Evolutionary conservation across 1,140 invertebrate genomes (phyloP).

Genomic region (Drosophila kepulauana): DNA sequence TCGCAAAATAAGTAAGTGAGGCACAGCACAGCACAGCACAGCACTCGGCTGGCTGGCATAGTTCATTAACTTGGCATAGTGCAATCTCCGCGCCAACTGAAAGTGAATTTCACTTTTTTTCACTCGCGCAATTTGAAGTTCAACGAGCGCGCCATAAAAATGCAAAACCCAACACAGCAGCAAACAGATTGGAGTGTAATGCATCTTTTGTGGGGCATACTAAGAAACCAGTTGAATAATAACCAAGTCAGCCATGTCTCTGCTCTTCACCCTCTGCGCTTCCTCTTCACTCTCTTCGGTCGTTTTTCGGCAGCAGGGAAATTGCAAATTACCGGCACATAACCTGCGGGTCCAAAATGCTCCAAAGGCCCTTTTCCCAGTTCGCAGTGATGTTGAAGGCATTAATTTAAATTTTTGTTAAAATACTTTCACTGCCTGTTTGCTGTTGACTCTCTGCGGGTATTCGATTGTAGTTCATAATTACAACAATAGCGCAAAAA

Average conservation of each 20-base stretch:
- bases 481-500: constrained; percentile 42
- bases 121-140: constrained; percentile 74
- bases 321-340: constrained; percentile 78
- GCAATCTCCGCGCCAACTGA: constrained; percentile 14
- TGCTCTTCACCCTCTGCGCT: neutral
- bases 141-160: constrained; percentile 62
- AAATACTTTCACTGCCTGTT: constrained; percentile 74
- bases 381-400: constrained; percentile 22
- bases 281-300: too few relatives aligned
- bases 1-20: constrained; percentile 29
- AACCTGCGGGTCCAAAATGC: constrained; percentile 64
- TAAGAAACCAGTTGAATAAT: constrained; percentile 80
- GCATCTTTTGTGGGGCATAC: constrained; percentile 50
- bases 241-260: constrained; percentile 55
- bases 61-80: constrained; percentile 71
- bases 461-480: constrained; percentile 56
- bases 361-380: constrained; percentile 29
- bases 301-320: constrained; percentile 50
- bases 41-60: constrained; percentile 24
- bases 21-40: too few relatives aligned
- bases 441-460: constrained; percentile 47
- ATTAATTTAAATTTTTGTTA: constrained; percentile 68
- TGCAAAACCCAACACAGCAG: constrained; percentile 17
- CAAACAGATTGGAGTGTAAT: constrained; percentile 22
- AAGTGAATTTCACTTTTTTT: constrained; percentile 72